A percentile compares a stretch with the other conserved stretches of the same genome.
Evolutionary conservation across 2,888 invertebrate genomes (phyloP).

Genomic region (Pachycephus smyrnensis): DNA sequence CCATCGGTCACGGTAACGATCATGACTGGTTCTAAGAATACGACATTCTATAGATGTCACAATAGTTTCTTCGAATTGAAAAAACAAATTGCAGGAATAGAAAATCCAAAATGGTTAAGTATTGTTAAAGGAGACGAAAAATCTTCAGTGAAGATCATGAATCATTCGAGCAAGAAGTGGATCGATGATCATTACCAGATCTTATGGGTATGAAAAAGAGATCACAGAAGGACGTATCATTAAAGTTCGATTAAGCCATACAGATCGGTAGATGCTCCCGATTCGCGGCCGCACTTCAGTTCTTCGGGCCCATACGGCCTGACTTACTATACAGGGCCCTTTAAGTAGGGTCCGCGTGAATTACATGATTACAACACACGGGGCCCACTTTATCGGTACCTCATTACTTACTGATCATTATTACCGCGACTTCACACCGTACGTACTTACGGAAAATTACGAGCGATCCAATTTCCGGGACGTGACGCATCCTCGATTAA

Average conservation of each 20-base stretch:
- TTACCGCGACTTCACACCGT: constrained; percentile 57
- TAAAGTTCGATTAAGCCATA: constrained; percentile 55
- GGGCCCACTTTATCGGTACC: constrained; percentile 43
- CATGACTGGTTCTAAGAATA: neutral
- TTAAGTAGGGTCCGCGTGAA: constrained; percentile 44
- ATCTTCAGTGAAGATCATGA: neutral
- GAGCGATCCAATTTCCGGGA: constrained; percentile 57
- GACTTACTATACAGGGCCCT: constrained; percentile 25
- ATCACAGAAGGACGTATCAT: constrained; percentile 44
- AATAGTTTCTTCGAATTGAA: neutral
- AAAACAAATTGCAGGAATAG: neutral
- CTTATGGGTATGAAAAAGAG: neutral
- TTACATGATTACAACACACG: constrained; percentile 55
- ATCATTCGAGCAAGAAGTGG: neutral
- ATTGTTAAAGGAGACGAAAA: neutral
- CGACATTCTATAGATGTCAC: neutral
- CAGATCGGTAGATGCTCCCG: constrained; percentile 20
- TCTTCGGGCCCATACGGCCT: neutral
- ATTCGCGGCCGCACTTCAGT: constrained; percentile 10
- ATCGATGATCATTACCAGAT: neutral
- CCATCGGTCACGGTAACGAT: neutral
- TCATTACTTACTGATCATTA: constrained; percentile 62
- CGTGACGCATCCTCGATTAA: neutral
- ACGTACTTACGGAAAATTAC: constrained; percentile 53
- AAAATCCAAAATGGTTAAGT: neutral